phyloP scores from a whole-genome alignment of 2,113 vertebrate genomes.

The Chloebia gouldiae region DNA sequence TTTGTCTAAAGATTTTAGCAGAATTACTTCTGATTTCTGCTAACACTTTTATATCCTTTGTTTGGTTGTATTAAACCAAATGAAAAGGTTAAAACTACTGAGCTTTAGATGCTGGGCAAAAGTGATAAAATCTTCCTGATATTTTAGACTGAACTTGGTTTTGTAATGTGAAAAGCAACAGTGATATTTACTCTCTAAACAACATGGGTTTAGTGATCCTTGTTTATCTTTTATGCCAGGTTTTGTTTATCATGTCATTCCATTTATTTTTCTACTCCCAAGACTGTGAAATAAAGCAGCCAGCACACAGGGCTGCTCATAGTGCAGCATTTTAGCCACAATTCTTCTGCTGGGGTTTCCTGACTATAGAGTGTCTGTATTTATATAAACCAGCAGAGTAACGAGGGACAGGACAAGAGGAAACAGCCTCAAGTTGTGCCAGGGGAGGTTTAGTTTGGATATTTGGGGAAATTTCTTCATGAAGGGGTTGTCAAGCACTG shows the following conservation, averaged over 20 bases:
- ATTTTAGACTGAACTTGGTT: neutral
- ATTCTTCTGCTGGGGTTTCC: neutral
- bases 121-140: neutral
- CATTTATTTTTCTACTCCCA: neutral
- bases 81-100: neutral
- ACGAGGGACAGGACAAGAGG: neutral
- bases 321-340: neutral
- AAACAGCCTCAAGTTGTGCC: neutral
- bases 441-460: neutral
- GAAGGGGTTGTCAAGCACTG: neutral
- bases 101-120: neutral
- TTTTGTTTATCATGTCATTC: neutral
- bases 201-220: neutral
- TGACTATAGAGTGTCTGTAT: neutral
- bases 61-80: neutral
- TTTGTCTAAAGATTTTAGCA: neutral
- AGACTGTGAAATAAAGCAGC: neutral
- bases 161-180: neutral
- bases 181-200: neutral
- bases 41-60: neutral
- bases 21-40: neutral
- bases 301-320: neutral
- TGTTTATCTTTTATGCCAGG: neutral
- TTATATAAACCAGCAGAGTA: neutral
- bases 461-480: neutral